Evolutionary conservation across 1,140 invertebrate genomes (phyloP).

Genomic region (Acromyrmex echinatior): DNA sequence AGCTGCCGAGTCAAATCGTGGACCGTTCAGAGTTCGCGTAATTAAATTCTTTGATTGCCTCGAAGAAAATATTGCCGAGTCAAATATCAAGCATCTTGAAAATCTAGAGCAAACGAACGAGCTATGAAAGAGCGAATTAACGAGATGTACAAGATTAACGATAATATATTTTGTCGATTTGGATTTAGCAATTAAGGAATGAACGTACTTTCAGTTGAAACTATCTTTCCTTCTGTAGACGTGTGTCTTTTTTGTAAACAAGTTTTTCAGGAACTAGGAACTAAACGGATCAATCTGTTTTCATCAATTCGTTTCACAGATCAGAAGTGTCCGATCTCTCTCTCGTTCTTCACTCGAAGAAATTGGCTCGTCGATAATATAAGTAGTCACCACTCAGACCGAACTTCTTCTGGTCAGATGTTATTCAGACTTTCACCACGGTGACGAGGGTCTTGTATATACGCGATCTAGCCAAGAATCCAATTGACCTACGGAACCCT

Average conservation of each 20-base stretch:
- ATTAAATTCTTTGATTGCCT: slow-evolving; percentile 39
- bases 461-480: slow-evolving; percentile 5
- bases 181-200: neutral
- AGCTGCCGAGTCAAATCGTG: neutral
- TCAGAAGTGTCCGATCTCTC: slow-evolving; percentile 9
- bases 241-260: neutral
- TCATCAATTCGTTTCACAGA: neutral
- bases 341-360: neutral
- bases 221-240: neutral
- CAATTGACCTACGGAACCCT: slow-evolving; percentile 19
- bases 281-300: neutral
- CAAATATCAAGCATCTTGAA: neutral
- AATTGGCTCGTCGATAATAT: slow-evolving; percentile 6
- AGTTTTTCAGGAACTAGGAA: neutral
- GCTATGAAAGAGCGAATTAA: neutral
- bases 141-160: neutral
- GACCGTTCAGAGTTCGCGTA: neutral
- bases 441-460: slow-evolving; percentile 41
- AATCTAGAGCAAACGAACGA: neutral
- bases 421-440: slow-evolving; percentile 37
- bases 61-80: neutral
- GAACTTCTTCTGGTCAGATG: neutral
- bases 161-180: neutral
- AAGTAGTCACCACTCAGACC: neutral
- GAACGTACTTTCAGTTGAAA: neutral